These are phyloP conservation scores for Polypterus senegalus DNA, from an alignment of 2,113 vertebrate genomes.

Conservation along the genomic window DNA sequence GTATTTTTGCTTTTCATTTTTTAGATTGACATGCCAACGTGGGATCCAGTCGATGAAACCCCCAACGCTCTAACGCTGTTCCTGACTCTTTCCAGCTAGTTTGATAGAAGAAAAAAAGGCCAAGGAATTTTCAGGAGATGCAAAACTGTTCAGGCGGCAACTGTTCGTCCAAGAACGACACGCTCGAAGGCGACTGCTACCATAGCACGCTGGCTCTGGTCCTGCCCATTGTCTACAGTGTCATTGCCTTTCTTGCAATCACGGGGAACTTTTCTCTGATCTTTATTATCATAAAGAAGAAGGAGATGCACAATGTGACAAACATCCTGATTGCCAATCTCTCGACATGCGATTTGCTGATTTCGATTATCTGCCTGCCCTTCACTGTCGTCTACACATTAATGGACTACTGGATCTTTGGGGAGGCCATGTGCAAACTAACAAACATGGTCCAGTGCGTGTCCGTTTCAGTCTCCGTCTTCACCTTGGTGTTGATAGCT, in stretches of 20 bases:
- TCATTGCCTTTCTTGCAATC: slow-evolving; percentile 67
- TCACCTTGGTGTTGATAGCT: slow-evolving; percentile 73
- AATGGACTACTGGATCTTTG: slow-evolving; percentile 84
- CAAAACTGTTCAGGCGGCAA: too few relatives aligned
- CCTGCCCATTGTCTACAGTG: slow-evolving; percentile 67
- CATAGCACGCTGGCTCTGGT: slow-evolving; percentile 54
- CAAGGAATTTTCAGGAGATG: too few relatives aligned
- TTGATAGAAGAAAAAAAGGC: too few relatives aligned
- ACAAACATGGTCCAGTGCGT: slow-evolving; percentile 71
- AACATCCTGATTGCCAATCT: slow-evolving; percentile 79
- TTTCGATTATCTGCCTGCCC: slow-evolving; percentile 70
- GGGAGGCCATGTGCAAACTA: slow-evolving; percentile 70
- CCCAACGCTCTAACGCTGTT: too few relatives aligned
- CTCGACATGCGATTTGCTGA: slow-evolving; percentile 69
- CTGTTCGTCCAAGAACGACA: too few relatives aligned
- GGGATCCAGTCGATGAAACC: too few relatives aligned
- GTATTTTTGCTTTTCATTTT: too few relatives aligned
- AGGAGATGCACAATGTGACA: slow-evolving; percentile 76
- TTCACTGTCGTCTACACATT: slow-evolving; percentile 75
- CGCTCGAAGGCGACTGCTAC: slow-evolving; percentile 48
- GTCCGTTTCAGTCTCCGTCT: slow-evolving; percentile 70
- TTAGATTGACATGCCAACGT: too few relatives aligned
- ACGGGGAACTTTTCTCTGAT: slow-evolving; percentile 70
- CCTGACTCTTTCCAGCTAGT: too few relatives aligned
- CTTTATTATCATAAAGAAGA: slow-evolving; percentile 64